Evolutionary conservation across 2,888 invertebrate species (phyloP), one percentile per base, ranked within the genome.

Genomic region (Micoletzkya japonica): DNA sequence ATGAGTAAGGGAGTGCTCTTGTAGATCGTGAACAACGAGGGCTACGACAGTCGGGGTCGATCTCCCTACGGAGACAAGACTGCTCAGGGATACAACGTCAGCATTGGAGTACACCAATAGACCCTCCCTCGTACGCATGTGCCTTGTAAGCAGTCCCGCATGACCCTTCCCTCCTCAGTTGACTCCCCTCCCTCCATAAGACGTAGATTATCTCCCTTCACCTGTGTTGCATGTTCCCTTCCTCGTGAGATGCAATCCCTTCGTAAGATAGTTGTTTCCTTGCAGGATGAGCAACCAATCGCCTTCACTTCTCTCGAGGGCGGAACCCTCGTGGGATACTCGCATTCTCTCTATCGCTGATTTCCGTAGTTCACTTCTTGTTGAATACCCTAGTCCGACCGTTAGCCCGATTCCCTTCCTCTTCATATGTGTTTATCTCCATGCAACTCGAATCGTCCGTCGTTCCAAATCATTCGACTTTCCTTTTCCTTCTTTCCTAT

Each of bases 101-200:
- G 68, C 68, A 58, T 68, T 49, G 68, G 68, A 24, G 68, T 68
- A 34, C 57, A 68, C 58, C 68, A 68, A 49, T 68, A 36, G 20
- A 10, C 26, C 30, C 30, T 28, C 60, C 39, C 20, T 20, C 44
- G 20, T 61, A 54, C 28, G 64, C 64, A 66, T 66, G 64, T 66
- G 54, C 64, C 64, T 66, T 66, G 63, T 63, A 50, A 50, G 63
- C 50, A 59, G 37, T 63, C 24, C 52, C 54, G 64, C 64, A 66
- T 66, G 54, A 17, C 30, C 30, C 24, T 32, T 3, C n/a, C 50
- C 36, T 37, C 54, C 17, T 34, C 63, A 49, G 2, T n/a, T 24
- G n/a, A 4, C 44, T 50, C 28, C 49, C 34, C 50, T 44, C 60
- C 28, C 20, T 24, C 58, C 60, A 44, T 63, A 63, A n/a, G n/a